phyloP scores from a whole-genome alignment of 2,797 vertebrate genomes.

The Poeciliopsis gracilis region DNA sequence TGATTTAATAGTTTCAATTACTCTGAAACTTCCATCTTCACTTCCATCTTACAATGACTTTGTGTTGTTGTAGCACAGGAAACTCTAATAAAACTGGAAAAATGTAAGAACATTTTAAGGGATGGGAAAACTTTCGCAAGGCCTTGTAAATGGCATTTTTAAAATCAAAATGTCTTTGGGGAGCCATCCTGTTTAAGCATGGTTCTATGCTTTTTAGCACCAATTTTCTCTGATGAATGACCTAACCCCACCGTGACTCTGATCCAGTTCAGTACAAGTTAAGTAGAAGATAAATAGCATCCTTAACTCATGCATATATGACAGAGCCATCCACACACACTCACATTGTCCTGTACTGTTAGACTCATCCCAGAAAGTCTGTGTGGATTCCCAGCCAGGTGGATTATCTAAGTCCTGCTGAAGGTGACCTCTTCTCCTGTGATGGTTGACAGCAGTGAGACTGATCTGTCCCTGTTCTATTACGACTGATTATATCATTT shows the following conservation, averaged over 20 bases:
- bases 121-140: neutral
- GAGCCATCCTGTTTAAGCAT: conserved; percentile 22
- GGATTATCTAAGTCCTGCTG: conserved; percentile 34
- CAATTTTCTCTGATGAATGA: conserved; percentile 50
- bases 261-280: conserved; percentile 11
- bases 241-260: conserved; percentile 37
- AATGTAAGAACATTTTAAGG: neutral
- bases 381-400: conserved; percentile 38
- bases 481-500: conserved; percentile 77
- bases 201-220: conserved; percentile 22
- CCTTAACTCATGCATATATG: conserved; percentile 17
- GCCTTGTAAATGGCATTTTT: neutral
- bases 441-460: conserved; percentile 66
- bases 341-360: neutral
- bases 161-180: conserved; percentile 29
- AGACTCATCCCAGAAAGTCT: conserved; percentile 16
- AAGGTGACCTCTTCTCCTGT: conserved; percentile 70
- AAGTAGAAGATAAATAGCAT: conserved; percentile 42
- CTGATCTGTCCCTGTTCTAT: conserved; percentile 67
- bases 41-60: neutral
- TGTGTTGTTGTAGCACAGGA: neutral
- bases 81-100: neutral
- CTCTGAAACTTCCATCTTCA: neutral
- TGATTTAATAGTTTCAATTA: neutral
- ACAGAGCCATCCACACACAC: neutral